phyloP scores from a whole-genome alignment of 2,797 vertebrate species.

The Rousettus madagascariensis region DNA sequence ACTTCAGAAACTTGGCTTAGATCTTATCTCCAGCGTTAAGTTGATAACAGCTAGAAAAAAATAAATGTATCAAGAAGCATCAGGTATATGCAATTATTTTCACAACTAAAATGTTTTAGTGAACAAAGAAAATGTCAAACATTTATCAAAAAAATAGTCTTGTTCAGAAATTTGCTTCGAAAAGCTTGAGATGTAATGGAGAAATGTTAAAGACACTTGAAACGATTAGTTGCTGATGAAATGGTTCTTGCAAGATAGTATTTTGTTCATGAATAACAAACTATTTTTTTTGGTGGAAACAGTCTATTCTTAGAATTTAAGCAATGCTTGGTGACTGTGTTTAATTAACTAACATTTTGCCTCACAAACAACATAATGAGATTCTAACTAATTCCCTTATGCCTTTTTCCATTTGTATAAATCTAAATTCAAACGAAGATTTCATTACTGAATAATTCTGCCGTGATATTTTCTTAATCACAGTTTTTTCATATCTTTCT shows the following conservation, averaged over 20 bases:
- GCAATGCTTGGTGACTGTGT: not conserved
- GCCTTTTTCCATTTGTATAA: not conserved
- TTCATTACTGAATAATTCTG: constrained; percentile 42
- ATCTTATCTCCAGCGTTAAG: constrained; percentile 19
- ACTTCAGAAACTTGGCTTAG: not conserved
- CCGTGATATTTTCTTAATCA: constrained; percentile 44
- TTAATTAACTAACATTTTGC: constrained; percentile 58
- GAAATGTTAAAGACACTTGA: constrained; percentile 27
- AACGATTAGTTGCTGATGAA: not conserved
- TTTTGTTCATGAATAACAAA: constrained; percentile 21
- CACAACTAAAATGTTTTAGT: constrained; percentile 46
- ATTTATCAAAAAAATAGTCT: constrained; percentile 38
- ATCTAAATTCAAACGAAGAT: constrained; percentile 36
- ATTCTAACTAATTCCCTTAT: constrained; percentile 33
- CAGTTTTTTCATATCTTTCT: constrained; percentile 23
- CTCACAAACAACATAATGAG: not conserved
- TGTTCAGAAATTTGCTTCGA: constrained; percentile 35
- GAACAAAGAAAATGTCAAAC: constrained; percentile 59
- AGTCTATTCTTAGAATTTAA: constrained; percentile 40
- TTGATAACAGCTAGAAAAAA: not conserved
- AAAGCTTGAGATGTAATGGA: not conserved
- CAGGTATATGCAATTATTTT: constrained; percentile 45
- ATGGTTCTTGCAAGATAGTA: not conserved
- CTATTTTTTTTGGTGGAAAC: not conserved
- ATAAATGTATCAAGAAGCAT: constrained; percentile 21